Evolutionary conservation across 2,888 invertebrate genomes (phyloP), one percentile per base, ranked within the genome.

Genomic region (Ophioninae sp.): DNA sequence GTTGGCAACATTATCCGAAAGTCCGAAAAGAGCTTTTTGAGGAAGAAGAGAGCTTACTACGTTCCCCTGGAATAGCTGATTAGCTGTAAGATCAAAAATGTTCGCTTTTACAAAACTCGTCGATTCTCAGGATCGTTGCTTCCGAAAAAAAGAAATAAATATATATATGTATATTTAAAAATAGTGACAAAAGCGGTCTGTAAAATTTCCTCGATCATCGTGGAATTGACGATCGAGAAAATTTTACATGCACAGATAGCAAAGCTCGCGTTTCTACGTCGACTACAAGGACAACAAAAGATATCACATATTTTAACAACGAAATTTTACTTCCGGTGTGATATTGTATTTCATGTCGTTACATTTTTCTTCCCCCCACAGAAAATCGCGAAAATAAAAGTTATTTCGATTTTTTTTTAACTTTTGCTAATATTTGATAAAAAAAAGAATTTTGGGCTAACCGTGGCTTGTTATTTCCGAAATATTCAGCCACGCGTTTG

Each of bases 1-100:
- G 73, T 73, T 73, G 73, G 73, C n/a, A 23, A 62, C 73, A 73
- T 62, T 73, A 62, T 73, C 73, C 73, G 73, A 73, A 44, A 73
- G 73, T 41, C 73, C 64, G 75, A 37, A 75, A 75, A 75, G 65
- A 20, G 75, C 75, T 73, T 73, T 73, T 62, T 73, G 73, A 23
- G 73, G 73, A 44, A 73, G 73, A 10, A 73, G 73, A 62, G 73
- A 73, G 73, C 23, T 73, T 62, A 73, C 73, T 62, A 73, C 44
- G 41, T 73, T 61, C 61, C 73, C 73, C 62, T 44, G 73, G 73
- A 73, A 73, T 62, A 73, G 73, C 73, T 73, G 73, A 73, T 73
- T 73, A 73, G 73, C 73, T 73, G 73, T 41, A 73, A 73, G 61
- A 62, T 73, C 23, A 73, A 62, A 73, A 73, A 62, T 21, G 7